A percentile compares a stretch with the other conserved stretches of the same genome.
Evolutionary conservation across 2,113 vertebrate species (phyloP).

Genomic region (Myrmophylax atrothorax): DNA sequence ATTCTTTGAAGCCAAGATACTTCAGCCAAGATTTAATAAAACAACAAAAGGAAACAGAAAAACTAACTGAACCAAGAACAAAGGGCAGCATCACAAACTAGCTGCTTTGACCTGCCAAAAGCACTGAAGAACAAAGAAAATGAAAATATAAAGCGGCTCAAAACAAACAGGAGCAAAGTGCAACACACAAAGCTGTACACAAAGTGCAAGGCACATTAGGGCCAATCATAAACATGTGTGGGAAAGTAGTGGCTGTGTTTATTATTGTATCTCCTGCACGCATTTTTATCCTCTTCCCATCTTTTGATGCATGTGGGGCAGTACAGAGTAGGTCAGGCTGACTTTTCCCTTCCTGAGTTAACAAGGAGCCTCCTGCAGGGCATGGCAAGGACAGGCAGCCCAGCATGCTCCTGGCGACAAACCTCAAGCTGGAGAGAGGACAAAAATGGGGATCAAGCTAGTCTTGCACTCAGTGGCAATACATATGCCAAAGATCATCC

Average conservation of each 20-base stretch:
- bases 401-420: not conserved
- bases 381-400: not conserved
- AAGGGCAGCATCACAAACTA: slow-evolving; percentile 15
- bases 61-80: slow-evolving; percentile 21
- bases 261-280: not conserved
- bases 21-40: slow-evolving; percentile 40
- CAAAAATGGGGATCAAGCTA: not conserved
- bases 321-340: not conserved
- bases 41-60: slow-evolving; percentile 27
- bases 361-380: not conserved
- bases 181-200: not conserved
- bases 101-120: not conserved
- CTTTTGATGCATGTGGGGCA: not conserved
- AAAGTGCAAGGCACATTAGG: not conserved
- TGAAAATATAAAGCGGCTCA: slow-evolving; percentile 13
- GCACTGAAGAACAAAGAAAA: slow-evolving; percentile 26
- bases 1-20: slow-evolving; percentile 21
- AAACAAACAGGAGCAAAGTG: slow-evolving; percentile 29
- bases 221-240: not conserved
- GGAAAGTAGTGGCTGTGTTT: not conserved
- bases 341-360: not conserved
- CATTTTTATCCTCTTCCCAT: not conserved
- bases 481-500: not conserved
- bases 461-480: not conserved
- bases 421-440: not conserved